These are phyloP conservation scores for Drosophila grimshawi DNA, from an alignment of 1,140 invertebrate species.

Conservation along the genomic window DNA sequence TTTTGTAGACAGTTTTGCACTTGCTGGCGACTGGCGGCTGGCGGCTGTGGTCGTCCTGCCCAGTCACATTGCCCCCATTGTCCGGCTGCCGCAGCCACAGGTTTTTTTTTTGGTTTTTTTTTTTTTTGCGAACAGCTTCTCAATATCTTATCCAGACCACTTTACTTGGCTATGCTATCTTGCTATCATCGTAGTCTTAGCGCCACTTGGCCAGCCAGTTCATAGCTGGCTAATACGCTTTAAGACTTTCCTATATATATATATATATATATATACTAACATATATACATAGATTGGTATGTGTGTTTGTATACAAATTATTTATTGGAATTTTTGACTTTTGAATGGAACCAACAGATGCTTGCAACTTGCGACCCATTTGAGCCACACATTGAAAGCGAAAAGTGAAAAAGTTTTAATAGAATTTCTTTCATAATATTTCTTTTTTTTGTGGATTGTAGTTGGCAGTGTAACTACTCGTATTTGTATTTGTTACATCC, in stretches of 20 bases:
- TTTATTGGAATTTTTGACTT: slow-evolving; percentile 78
- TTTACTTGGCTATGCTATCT: slow-evolving; percentile 9
- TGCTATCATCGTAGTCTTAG: slow-evolving; percentile 38
- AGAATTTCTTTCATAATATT: slow-evolving; percentile 67
- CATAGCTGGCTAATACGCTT: slow-evolving; percentile 57
- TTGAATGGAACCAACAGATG: slow-evolving; percentile 52
- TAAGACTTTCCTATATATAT: slow-evolving; percentile 45
- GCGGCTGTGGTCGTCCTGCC: not conserved
- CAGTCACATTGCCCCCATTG: slow-evolving; percentile 1
- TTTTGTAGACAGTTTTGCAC: slow-evolving; percentile 72
- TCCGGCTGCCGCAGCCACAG: slow-evolving; percentile 4
- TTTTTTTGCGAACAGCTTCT: slow-evolving; percentile 26
- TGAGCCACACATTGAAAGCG: slow-evolving; percentile 37
- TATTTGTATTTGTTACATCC: not conserved
- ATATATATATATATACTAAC: not conserved
- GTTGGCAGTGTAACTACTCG: not conserved
- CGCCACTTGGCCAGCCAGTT: slow-evolving; percentile 28
- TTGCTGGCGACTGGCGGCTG: slow-evolving; percentile 29
- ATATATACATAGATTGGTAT: not conserved
- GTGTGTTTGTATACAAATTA: slow-evolving; percentile 57
- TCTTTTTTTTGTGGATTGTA: slow-evolving; percentile 31
- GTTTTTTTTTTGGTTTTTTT: slow-evolving; percentile 13
- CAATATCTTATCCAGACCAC: slow-evolving; percentile 37
- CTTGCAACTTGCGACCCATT: slow-evolving; percentile 17
- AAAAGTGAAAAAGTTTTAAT: slow-evolving; percentile 79